These are phyloP conservation scores for Pygmarrhopalites habei DNA, from an alignment of 1,140 invertebrate genomes.

Conservation along the genomic window DNA sequence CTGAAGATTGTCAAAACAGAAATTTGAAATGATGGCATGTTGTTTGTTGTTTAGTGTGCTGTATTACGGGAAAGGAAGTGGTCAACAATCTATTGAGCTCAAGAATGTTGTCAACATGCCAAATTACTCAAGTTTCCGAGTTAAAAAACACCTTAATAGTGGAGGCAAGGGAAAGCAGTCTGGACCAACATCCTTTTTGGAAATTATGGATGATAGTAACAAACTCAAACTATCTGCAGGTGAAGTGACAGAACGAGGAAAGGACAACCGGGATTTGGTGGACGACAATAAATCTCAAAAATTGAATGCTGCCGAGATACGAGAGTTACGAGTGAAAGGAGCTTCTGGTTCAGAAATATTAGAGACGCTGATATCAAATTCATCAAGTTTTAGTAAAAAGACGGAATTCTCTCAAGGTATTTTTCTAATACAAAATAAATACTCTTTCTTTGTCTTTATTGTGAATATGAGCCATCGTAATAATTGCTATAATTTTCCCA, in stretches of 20 bases:
- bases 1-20: neutral
- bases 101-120: constrained; percentile 14
- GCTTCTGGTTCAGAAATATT: constrained; percentile 74
- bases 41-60: constrained; percentile 20
- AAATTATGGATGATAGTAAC: neutral
- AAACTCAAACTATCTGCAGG: neutral
- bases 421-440: too few relatives aligned
- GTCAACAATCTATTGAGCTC: constrained; percentile 23
- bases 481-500: too few relatives aligned
- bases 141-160: neutral
- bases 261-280: constrained; percentile 75
- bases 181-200: neutral
- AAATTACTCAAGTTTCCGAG: constrained; percentile 19
- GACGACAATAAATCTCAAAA: constrained; percentile 81
- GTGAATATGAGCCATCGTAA: too few relatives aligned
- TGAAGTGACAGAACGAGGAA: constrained; percentile 45
- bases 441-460: too few relatives aligned
- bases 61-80: constrained; percentile 23
- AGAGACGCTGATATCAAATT: constrained; percentile 77
- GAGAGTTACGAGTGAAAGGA: constrained; percentile 63
- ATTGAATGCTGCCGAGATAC: constrained; percentile 72
- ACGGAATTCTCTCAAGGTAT: constrained; percentile 87
- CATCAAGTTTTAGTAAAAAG: constrained; percentile 74
- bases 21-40: neutral
- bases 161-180: neutral